phyloP scores from a whole-genome alignment of 2,797 vertebrate genomes.

The Gymnopithys bicolor region DNA sequence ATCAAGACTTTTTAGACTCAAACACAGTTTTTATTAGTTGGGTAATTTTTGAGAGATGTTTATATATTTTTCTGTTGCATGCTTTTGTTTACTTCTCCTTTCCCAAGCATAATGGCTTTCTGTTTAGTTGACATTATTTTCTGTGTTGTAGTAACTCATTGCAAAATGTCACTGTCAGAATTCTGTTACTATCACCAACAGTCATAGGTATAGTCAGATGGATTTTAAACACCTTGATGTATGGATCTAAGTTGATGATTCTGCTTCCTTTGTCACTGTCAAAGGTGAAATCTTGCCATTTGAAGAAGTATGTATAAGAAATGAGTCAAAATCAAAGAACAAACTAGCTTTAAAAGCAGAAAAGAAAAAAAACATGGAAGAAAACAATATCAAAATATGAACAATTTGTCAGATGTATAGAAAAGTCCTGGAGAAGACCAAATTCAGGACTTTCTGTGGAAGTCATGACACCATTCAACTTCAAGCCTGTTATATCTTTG shows the following conservation, averaged over 20 bases:
- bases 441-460: neutral
- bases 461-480: neutral
- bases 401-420: neutral
- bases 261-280: neutral
- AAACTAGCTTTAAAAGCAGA: neutral
- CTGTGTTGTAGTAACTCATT: neutral
- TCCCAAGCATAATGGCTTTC: neutral
- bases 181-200: neutral
- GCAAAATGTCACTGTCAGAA: neutral
- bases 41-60: neutral
- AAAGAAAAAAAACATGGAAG: neutral
- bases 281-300: neutral
- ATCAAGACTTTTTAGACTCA: neutral
- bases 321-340: rapidly evolving
- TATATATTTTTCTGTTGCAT: neutral
- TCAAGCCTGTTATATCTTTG: neutral
- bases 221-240: neutral
- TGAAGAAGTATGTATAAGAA: neutral
- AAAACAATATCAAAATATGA: neutral
- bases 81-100: neutral
- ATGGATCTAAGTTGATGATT: neutral
- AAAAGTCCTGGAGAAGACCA: neutral
- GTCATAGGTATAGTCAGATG: neutral
- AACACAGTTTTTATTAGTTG: neutral
- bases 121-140: neutral